phyloP scores from a whole-genome alignment of 2,797 vertebrate genomes.

The Sebastes hubbsi region DNA sequence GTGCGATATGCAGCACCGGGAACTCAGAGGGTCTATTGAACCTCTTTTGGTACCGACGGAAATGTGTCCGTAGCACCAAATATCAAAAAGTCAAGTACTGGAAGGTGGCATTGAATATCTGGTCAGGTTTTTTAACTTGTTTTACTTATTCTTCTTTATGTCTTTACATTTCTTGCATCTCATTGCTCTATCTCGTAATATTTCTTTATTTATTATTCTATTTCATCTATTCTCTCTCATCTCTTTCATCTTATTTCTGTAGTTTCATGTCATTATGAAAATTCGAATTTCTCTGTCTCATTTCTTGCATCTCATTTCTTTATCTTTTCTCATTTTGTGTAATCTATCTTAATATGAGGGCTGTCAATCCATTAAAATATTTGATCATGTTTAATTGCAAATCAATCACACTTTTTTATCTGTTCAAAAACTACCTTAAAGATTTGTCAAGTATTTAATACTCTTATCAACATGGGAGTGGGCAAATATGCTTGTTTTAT shows the following conservation, averaged over 20 bases:
- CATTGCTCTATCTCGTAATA: background rate
- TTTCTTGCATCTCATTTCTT: background rate
- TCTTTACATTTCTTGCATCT: background rate
- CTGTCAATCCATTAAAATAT: too few relatives aligned
- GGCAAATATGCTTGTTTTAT: too few relatives aligned
- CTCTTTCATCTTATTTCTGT: background rate
- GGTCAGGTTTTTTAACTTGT: background rate
- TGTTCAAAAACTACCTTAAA: too few relatives aligned
- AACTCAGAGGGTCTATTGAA: background rate
- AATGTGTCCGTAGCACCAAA: background rate
- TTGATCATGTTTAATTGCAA: background rate
- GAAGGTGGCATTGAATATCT: background rate
- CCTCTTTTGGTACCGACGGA: background rate
- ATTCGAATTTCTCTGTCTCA: background rate
- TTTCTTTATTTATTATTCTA: background rate
- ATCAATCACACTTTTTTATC: too few relatives aligned
- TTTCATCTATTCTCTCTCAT: background rate
- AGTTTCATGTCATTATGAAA: background rate
- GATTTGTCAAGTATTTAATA: too few relatives aligned
- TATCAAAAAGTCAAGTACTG: background rate
- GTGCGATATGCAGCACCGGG: background rate
- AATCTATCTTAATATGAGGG: too few relatives aligned
- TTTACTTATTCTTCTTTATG: background rate
- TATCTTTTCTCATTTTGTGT: background rate
- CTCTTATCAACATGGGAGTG: too few relatives aligned